These are phyloP conservation scores for Cenopis cana DNA, from an alignment of 2,888 invertebrate genomes.

Conservation along the genomic window DNA sequence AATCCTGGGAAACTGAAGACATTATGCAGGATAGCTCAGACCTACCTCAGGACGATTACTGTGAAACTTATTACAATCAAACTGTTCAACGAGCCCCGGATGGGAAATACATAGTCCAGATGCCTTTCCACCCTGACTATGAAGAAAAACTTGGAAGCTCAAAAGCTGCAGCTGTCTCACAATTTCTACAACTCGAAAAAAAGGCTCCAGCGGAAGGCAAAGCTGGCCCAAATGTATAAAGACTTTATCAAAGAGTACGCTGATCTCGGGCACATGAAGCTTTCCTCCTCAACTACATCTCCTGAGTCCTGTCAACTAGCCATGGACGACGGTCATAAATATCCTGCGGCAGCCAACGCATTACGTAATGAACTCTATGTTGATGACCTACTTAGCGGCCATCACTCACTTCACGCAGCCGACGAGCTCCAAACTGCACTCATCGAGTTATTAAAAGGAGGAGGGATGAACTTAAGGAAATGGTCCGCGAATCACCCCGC, in stretches of 20 bases:
- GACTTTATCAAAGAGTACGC: slow-evolving; percentile 41
- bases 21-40: slow-evolving; percentile 6
- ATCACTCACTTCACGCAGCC: too few relatives aligned
- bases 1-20: slow-evolving; percentile 45
- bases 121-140: slow-evolving; percentile 41
- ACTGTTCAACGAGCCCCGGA: slow-evolving; percentile 25
- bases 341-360: too few relatives aligned
- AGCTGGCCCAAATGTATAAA: slow-evolving; percentile 36
- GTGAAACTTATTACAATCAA: slow-evolving; percentile 42
- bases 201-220: neutral
- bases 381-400: too few relatives aligned
- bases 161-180: slow-evolving; percentile 32
- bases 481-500: too few relatives aligned
- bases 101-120: slow-evolving; percentile 46
- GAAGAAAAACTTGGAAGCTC: slow-evolving; percentile 42
- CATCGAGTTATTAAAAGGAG: too few relatives aligned
- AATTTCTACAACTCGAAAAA: slow-evolving; percentile 40
- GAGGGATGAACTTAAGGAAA: too few relatives aligned
- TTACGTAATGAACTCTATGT: too few relatives aligned
- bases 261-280: slow-evolving; percentile 10
- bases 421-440: too few relatives aligned
- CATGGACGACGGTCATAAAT: too few relatives aligned
- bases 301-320: too few relatives aligned
- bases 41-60: slow-evolving; percentile 29
- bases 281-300: neutral